Percentiles rank a stretch among this genome's conserved stretches.
These are phyloP conservation scores for Scomberomorus guttatus DNA, from an alignment of 2,797 vertebrate species.

Conservation along the genomic window DNA sequence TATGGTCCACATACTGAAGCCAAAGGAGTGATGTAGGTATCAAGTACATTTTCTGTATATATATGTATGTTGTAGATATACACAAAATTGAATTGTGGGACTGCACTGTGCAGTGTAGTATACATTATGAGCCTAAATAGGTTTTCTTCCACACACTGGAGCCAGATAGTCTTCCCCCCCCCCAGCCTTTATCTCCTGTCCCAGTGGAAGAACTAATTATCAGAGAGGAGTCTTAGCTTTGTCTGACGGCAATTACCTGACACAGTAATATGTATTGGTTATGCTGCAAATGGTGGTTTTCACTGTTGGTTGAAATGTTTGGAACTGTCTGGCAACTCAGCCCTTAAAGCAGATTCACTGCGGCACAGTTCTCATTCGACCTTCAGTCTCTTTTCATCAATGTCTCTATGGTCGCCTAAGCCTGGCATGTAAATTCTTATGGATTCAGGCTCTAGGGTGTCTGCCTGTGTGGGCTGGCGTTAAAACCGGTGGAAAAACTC, in stretches of 20 bases:
- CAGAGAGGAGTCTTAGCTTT: constrained; percentile 32
- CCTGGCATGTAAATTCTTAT: constrained; percentile 59
- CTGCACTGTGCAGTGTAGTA: background rate
- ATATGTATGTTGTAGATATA: background rate
- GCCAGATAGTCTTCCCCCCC: constrained; percentile 4
- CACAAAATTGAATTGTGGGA: background rate
- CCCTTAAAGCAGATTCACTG: constrained; percentile 50
- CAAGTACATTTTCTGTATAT: background rate
- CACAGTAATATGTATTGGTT: constrained; percentile 33
- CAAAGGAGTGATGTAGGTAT: background rate
- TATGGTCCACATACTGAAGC: background rate
- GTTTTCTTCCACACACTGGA: background rate
- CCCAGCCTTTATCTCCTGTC: constrained; percentile 44
- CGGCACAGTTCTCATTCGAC: constrained; percentile 59
- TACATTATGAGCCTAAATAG: constrained; percentile 1
- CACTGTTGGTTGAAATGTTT: constrained; percentile 36
- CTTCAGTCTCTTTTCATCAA: constrained; percentile 71
- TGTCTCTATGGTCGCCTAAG: constrained; percentile 48
- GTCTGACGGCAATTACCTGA: constrained; percentile 44
- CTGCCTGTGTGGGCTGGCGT: constrained; percentile 41
- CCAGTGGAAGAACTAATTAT: constrained; percentile 49
- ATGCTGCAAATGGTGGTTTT: constrained; percentile 34
- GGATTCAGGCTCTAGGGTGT: constrained; percentile 64
- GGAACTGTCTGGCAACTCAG: constrained; percentile 37
- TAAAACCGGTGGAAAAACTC: constrained; percentile 47